Conservation (phyloP, 2,888 invertebrate species). For the Diplazon laetatorius region DNA sequence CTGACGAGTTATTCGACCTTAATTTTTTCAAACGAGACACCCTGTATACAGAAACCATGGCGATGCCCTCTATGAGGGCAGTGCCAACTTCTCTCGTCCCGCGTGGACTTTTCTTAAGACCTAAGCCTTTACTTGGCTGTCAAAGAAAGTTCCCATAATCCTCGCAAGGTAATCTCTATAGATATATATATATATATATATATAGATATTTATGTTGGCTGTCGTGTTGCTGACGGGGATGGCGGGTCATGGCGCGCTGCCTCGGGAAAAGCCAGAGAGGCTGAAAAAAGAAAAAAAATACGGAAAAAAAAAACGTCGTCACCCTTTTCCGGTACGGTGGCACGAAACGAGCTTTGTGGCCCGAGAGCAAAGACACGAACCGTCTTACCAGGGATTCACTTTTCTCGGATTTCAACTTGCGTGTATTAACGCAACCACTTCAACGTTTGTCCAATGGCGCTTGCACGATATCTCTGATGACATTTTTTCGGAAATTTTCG, state of each 20-base stretch:
- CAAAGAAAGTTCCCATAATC: constrained; percentile 76
- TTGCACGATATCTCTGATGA: not conserved
- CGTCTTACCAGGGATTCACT: constrained; percentile 56
- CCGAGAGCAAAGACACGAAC: constrained; percentile 14
- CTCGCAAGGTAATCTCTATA: no score
- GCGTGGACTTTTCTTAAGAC: constrained; percentile 58
- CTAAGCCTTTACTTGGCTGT: constrained; percentile 72
- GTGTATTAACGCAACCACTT: constrained; percentile 22
- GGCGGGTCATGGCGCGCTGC: constrained; percentile 33
- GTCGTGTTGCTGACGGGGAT: constrained; percentile 44
- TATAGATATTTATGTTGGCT: constrained; percentile 19
- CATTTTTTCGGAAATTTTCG: not conserved
- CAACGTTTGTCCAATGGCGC: not conserved
- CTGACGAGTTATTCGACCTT: no score
- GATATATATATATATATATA: no score
- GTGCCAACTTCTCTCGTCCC: constrained; percentile 56
- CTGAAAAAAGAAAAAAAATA: constrained; percentile 31
- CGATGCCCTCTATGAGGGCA: constrained; percentile 25
- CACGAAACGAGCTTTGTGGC: constrained; percentile 9
- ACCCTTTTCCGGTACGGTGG: constrained; percentile 13
- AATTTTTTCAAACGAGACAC: no score
- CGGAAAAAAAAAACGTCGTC: constrained; percentile 20
- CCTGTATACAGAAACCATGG: constrained; percentile 14
- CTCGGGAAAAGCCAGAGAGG: constrained; percentile 30
- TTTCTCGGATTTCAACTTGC: constrained; percentile 49